A percentile compares a stretch with the other conserved stretches of the same genome.
phyloP scores from a whole-genome alignment of 2,888 invertebrate species.

The Opisthograptis luteolata region DNA sequence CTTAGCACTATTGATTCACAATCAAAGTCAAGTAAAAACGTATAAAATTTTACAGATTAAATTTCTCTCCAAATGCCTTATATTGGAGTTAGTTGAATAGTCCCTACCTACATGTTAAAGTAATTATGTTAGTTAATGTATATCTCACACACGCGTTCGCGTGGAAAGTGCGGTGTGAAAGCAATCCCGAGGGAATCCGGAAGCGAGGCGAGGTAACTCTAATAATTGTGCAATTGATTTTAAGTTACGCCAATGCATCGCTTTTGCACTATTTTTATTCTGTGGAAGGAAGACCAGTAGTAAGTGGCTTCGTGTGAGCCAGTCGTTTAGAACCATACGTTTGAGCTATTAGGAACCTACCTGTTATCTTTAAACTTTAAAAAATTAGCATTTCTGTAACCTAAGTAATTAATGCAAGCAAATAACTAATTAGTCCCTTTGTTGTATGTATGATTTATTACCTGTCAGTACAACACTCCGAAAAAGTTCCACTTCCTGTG shows the following conservation, averaged over 20 bases:
- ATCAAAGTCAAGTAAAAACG: conserved; percentile 41
- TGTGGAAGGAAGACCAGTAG: neutral
- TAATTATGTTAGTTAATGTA: too few species aligned
- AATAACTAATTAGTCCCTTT: neutral
- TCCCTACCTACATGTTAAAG: too few species aligned
- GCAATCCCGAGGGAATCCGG: conserved; percentile 76
- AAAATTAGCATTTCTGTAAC: too few species aligned
- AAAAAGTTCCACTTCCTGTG: conserved; percentile 27
- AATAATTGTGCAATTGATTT: conserved; percentile 77
- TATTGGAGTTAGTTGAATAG: too few species aligned
- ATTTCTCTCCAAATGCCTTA: conserved; percentile 39
- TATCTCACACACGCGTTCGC: conserved; percentile 20
- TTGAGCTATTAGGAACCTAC: neutral
- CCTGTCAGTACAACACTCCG: neutral
- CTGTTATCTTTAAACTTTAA: neutral
- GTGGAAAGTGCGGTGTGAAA: conserved; percentile 47
- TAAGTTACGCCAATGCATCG: conserved; percentile 53
- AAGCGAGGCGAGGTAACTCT: conserved; percentile 63
- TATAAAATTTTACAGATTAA: conserved; percentile 42
- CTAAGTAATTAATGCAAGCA: neutral
- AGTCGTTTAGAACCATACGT: neutral
- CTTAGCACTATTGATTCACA: conserved; percentile 39
- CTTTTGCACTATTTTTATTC: conserved; percentile 7
- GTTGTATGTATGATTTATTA: neutral
- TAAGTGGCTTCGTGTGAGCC: neutral